Base-by-base conservation (phyloP, 2,797 vertebrate genomes). In the Microctenopoma steveboyesi region DNA sequence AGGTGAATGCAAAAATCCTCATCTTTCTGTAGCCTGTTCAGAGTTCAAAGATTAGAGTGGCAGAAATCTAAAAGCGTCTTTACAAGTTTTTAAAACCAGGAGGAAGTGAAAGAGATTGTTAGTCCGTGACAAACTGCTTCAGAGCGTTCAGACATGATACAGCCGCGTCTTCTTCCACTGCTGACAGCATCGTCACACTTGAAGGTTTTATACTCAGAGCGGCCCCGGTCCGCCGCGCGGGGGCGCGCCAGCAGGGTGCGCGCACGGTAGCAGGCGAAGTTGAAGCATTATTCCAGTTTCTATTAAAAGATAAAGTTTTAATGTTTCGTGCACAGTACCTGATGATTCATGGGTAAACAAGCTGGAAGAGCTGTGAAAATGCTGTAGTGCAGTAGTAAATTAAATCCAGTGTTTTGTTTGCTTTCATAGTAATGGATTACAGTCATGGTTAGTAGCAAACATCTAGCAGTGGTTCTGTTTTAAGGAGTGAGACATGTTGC, bases 171-270 rank as follows among this genome's bases (percentile, higher is more conserved):
- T 27, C 66, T 52, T 18, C 37, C 66, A 9, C 13, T 46, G 71
- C 65, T 60, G 50, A 15, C 64, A 18, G 76, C 70, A 15, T 25
- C 51, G 51, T 7, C 25, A 33, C 22, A 49, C 76, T 16, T 55
- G 14, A 73, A 35, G 15, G 42, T 86, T 91, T 88, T 90, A 89
- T 87, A 90, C 15, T 53, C 8, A 43, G 22, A 64, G 0, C 43
- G 4, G 10, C 57, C 62, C 55, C 60, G 16, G 0, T 47, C 51
- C 63, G 3, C 74, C 77, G 53, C 84, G 25, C 1, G 69, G 30
- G 54, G 68, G 82, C 86, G 83, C 85, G n/a, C 49, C 28, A 28
- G 3, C 42, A 3, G 16, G 15, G 56, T 4, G 43, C 62, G 27
- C 81, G 45, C 64, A 14, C 1, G 47, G 0, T 16, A 27, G 39